phyloP scores from a whole-genome alignment of 1,140 invertebrate genomes.

The Leptopilina clavipes region DNA sequence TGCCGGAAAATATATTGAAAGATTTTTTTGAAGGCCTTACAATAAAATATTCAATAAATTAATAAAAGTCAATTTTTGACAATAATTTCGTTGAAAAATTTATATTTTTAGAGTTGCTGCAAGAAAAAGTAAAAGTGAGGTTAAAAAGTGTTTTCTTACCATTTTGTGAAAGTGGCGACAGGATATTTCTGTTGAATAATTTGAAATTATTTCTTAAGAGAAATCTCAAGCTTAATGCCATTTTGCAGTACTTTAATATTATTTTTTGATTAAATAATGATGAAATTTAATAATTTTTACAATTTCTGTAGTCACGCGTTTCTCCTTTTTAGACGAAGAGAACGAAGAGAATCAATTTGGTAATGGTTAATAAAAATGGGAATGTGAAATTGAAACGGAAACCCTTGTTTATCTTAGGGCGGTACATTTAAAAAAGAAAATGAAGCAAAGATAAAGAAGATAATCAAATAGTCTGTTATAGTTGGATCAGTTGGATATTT shows the following conservation, averaged over 20 bases:
- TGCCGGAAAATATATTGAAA: background rate
- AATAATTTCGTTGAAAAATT: background rate
- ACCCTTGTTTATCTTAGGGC: too few relatives aligned
- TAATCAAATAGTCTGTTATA: too few relatives aligned
- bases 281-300: background rate
- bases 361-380: background rate
- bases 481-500: too few relatives aligned
- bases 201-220: slow-evolving; percentile 36
- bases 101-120: background rate
- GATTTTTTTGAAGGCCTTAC: background rate
- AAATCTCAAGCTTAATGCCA: slow-evolving; percentile 35
- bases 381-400: background rate
- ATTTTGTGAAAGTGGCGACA: slow-evolving; percentile 33
- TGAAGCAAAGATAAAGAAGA: too few relatives aligned
- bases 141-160: slow-evolving; percentile 42
- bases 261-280: background rate
- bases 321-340: background rate
- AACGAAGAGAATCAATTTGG: background rate
- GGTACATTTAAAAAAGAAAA: too few relatives aligned
- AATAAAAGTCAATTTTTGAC: background rate
- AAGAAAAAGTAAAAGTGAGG: slow-evolving; percentile 36
- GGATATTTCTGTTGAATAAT: slow-evolving; percentile 36
- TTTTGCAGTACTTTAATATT: background rate
- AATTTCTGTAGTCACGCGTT: background rate
- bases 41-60: background rate